Conservation (phyloP, 1,140 invertebrate genomes). For the Eupristina koningsbergeri region DNA sequence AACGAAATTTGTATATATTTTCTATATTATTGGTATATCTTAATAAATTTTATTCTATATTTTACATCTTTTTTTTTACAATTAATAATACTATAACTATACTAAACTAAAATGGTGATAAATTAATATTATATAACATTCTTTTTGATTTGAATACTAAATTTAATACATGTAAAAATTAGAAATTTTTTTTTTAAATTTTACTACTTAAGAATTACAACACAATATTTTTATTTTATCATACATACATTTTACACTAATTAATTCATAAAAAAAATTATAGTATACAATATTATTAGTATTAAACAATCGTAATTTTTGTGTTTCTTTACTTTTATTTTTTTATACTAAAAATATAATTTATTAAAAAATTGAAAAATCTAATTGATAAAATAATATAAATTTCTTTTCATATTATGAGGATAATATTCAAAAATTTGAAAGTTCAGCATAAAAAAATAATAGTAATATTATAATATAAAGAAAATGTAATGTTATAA, state of each 20-base stretch:
- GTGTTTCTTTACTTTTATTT: not conserved
- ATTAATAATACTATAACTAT: not conserved
- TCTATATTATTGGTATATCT: not conserved
- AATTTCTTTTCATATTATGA: not conserved
- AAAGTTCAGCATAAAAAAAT: constrained; percentile 20
- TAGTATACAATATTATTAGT: too few species aligned
- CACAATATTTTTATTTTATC: too few species aligned
- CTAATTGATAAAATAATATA: constrained; percentile 29
- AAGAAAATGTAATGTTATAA: too few species aligned
- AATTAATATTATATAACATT: not conserved
- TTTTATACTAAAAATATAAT: not conserved
- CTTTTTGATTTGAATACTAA: not conserved
- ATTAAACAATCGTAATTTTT: not conserved
- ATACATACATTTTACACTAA: too few species aligned
- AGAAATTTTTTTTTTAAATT: too few species aligned
- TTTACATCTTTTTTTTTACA: not conserved
- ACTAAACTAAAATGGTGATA: not conserved
- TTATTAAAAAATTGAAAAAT: constrained; percentile 25
- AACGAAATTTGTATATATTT: not conserved
- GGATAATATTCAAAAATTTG: constrained; percentile 15
- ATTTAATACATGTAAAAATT: too few species aligned
- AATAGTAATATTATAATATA: too few species aligned
- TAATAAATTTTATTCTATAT: not conserved
- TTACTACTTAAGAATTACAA: too few species aligned
- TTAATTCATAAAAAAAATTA: too few species aligned